phyloP scores from a whole-genome alignment of 1,140 invertebrate species.

The Drosophila pseudoananassae region DNA sequence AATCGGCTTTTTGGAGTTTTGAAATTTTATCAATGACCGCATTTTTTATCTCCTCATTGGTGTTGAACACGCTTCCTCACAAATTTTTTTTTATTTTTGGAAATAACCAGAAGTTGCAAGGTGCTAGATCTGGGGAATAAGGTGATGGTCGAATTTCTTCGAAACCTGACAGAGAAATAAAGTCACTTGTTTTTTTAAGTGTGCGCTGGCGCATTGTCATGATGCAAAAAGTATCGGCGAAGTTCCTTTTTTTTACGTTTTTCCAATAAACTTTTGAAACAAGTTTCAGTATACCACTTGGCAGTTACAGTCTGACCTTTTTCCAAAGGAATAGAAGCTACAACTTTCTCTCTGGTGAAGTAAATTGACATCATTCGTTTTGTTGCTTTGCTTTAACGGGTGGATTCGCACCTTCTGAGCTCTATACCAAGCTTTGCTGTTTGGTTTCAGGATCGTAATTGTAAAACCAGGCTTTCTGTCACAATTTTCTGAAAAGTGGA shows the following conservation, averaged over 20 bases:
- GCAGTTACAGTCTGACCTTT: conserved; percentile 3
- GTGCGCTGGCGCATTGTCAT: conserved; percentile 2
- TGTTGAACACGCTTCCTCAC: too few species aligned
- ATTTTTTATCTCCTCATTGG: too few species aligned
- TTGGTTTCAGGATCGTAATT: not conserved
- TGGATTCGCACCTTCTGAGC: too few species aligned
- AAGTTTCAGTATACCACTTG: conserved; percentile 7
- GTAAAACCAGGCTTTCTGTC: too few species aligned
- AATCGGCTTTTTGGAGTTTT: too few species aligned
- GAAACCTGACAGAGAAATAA: not conserved
- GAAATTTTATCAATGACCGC: too few species aligned
- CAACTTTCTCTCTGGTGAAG: conserved; percentile 1
- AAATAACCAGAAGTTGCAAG: too few species aligned
- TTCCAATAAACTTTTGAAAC: not conserved
- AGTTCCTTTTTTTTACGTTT: not conserved
- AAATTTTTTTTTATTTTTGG: too few species aligned
- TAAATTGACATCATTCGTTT: not conserved
- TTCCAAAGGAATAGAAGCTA: conserved; percentile 4
- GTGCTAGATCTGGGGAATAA: too few species aligned
- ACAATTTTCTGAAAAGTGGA: too few species aligned
- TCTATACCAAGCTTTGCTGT: not conserved
- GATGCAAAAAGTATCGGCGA: conserved; percentile 6
- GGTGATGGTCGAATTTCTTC: not conserved
- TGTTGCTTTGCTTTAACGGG: conserved; percentile 1
- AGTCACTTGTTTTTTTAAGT: not conserved